phyloP scores from a whole-genome alignment of 2,888 invertebrate species.

The Dorcus hopei region DNA sequence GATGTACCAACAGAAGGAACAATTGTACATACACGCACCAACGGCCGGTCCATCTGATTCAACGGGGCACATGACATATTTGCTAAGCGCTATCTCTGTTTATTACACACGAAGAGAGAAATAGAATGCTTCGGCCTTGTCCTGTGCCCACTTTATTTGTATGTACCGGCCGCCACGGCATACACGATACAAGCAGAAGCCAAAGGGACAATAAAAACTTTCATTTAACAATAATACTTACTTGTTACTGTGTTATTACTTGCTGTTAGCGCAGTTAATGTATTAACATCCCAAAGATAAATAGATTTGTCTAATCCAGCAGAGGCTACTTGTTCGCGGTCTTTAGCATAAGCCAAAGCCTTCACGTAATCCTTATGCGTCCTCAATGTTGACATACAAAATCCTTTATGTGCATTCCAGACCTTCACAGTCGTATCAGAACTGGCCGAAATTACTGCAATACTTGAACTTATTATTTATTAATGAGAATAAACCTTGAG shows the following conservation, averaged over 20 bases:
- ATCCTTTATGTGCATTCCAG: constrained; percentile 99
- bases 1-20: no score
- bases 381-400: constrained; percentile 97
- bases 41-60: no score
- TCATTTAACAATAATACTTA: constrained; percentile 45
- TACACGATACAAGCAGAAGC: no score
- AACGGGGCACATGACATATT: no score
- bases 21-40: no score
- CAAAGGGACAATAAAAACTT: no score
- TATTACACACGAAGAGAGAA: no score
- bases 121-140: no score
- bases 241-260: constrained; percentile 98
- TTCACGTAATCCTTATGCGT: constrained; percentile 99
- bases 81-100: no score
- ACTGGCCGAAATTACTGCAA: constrained; percentile 93
- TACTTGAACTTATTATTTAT: not conserved
- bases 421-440: constrained; percentile 99
- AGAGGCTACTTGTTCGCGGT: constrained; percentile 93
- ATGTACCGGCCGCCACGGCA: no score
- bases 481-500: not conserved
- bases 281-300: constrained; percentile 98
- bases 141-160: no score
- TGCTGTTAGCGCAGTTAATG: constrained; percentile 93
- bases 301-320: constrained; percentile 96
- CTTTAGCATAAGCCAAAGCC: constrained; percentile 95